A percentile compares a stretch with the other conserved stretches of the same genome.
Evolutionary conservation across 2,113 vertebrate genomes (phyloP).

Genomic region (Glaucomys volans): DNA sequence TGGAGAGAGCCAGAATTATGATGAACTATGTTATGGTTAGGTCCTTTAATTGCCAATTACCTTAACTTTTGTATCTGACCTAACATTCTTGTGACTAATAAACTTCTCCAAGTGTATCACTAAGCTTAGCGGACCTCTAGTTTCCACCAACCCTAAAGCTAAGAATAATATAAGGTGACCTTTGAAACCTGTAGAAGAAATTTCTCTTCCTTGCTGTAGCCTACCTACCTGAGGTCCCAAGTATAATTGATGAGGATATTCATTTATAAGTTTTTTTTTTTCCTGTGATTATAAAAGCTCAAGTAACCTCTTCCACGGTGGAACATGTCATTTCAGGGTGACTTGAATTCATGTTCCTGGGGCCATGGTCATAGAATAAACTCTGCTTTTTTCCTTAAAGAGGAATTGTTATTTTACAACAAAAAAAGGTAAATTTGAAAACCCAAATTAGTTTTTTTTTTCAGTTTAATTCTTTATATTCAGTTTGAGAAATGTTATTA

Average conservation of each 20-base stretch:
- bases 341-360: neutral
- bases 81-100: neutral
- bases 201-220: neutral
- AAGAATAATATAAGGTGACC: neutral
- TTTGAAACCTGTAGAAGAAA: neutral
- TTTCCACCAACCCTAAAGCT: neutral
- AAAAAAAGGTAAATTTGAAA: constrained; percentile 11
- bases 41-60: neutral
- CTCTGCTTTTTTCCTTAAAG: neutral
- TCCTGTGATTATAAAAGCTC: neutral
- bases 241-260: neutral
- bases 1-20: neutral
- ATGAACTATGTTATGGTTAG: neutral
- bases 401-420: neutral
- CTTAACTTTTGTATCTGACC: neutral
- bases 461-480: constrained; percentile 9
- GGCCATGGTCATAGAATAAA: neutral
- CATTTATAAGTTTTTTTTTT: neutral
- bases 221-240: too few relatives aligned
- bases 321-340: neutral
- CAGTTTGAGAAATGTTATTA: neutral
- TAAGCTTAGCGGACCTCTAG: neutral
- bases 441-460: neutral
- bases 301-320: too few relatives aligned
- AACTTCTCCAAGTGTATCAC: neutral